A percentile compares a stretch with the other conserved stretches of the same genome.
phyloP scores from a whole-genome alignment of 2,113 vertebrate genomes.

The Leptobrachium leishanense region DNA sequence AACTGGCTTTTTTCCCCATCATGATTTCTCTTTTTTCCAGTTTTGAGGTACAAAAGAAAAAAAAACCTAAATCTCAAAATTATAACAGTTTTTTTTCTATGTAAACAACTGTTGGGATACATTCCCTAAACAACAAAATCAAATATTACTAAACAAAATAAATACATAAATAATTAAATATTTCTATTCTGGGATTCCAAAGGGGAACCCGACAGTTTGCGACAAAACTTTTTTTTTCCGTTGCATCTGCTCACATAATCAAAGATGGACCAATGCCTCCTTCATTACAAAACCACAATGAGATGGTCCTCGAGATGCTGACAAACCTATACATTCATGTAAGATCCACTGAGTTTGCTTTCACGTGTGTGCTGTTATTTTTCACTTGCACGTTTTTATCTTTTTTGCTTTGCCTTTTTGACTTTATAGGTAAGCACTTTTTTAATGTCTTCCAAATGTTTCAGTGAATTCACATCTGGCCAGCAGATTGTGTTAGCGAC shows the following conservation, averaged over 20 bases:
- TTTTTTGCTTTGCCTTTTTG: background rate
- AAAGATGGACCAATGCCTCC: background rate
- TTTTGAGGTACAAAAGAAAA: too few relatives aligned
- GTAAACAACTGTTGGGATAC: background rate
- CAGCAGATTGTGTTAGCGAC: background rate
- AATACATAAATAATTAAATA: constrained; percentile 1
- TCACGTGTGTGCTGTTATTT: background rate
- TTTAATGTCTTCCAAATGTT: background rate
- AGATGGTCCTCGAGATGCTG: background rate
- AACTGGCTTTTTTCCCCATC: background rate
- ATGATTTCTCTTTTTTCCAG: too few relatives aligned
- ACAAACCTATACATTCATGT: background rate
- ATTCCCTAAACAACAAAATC: background rate
- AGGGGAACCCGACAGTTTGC: background rate
- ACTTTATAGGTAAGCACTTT: too few relatives aligned
- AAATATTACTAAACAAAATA: background rate
- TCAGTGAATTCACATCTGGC: background rate
- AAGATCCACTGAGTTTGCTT: background rate
- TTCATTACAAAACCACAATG: background rate
- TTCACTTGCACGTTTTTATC: background rate
- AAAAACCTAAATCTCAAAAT: too few relatives aligned
- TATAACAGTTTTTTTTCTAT: too few relatives aligned
- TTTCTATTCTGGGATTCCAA: background rate
- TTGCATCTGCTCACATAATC: background rate
- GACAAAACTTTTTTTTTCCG: background rate